Base-by-base conservation (phyloP, 2,113 vertebrate genomes). In the Strix uralensis region DNA sequence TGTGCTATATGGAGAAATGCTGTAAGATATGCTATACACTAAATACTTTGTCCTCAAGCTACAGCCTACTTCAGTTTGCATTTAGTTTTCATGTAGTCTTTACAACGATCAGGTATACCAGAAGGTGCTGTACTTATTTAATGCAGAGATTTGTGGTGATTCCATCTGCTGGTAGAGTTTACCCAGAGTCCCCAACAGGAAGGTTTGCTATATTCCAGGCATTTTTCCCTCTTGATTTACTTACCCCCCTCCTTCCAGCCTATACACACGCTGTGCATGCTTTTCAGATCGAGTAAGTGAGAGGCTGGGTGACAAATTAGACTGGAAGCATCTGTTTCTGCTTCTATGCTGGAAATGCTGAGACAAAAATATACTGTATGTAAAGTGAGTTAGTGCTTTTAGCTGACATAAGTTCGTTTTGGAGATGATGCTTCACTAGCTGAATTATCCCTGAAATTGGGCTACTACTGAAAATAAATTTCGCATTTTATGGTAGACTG, bases 281-380 rank as follows among this genome's bases (percentile, higher is more conserved):
- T 91, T 95, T 94, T 89, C 86, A 91, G 86, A 91, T 96, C 26
- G 1, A 87, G 89, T 94, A 94, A 96, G 89, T 92, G 95, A 89
- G 73, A 96, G 57, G 26, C 1, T 92, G 78, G 66, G 89, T 91
- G 93, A 92, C 91, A 96, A 87, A 91, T 94, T 74, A 89, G 90
- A 92, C 72, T 91, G 52, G 70, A 96, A 94, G 95, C 93, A 96
- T 96, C 91, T 96, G 94, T 87, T 96, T 82, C 90, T 94, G 58
- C 66, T 94, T 90, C 74, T 72, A 22, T 65, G 67, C 44, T 96
- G 81, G 40, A 94, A 95, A 75, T 73, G 42, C 54, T 69, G 81
- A 86, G 90, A 82, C 49, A 90, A 88, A 96, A 95, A 94, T 96
- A 82, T 3, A 75, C 52, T 44, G 7, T n/a, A 65, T 57, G 18